Percentiles rank a stretch among this genome's conserved stretches.
Conservation (phyloP, 2,888 invertebrate species). For the Oligia latruncula region DNA sequence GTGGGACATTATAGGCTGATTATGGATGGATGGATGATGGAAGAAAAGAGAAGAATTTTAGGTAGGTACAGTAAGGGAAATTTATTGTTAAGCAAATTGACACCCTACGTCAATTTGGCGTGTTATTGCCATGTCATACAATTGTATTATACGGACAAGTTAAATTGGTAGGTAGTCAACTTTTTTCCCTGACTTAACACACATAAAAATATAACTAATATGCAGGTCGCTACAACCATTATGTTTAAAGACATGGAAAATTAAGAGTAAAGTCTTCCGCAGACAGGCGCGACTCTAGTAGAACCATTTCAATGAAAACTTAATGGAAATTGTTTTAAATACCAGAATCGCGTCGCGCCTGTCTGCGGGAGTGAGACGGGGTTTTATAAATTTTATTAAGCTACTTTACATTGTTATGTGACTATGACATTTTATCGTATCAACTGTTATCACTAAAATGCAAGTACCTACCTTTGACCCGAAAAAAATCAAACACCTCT, state of each 20-base stretch:
- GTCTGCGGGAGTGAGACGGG: neutral
- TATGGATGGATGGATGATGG: too few species aligned
- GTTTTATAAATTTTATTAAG: neutral
- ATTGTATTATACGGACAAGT: neutral
- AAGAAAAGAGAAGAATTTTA: neutral
- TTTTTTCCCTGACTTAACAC: neutral
- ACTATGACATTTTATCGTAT: too few species aligned
- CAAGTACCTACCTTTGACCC: constrained; percentile 21
- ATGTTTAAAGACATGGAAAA: neutral
- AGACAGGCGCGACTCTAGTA: too few species aligned
- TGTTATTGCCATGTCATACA: neutral
- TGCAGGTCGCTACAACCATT: neutral
- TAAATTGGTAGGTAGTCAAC: neutral
- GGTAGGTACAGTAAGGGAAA: neutral
- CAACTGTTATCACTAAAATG: constrained; percentile 22
- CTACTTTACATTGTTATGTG: too few species aligned
- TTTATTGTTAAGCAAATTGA: too few species aligned
- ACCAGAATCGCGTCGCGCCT: too few species aligned
- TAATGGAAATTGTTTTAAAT: too few species aligned
- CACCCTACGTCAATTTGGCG: neutral
- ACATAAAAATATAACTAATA: neutral
- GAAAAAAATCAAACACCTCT: constrained; percentile 2
- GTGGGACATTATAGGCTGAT: too few species aligned
- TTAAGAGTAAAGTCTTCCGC: too few species aligned
- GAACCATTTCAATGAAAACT: too few species aligned